Conservation (phyloP, 2,888 invertebrate species). For the Molorchus minor region DNA sequence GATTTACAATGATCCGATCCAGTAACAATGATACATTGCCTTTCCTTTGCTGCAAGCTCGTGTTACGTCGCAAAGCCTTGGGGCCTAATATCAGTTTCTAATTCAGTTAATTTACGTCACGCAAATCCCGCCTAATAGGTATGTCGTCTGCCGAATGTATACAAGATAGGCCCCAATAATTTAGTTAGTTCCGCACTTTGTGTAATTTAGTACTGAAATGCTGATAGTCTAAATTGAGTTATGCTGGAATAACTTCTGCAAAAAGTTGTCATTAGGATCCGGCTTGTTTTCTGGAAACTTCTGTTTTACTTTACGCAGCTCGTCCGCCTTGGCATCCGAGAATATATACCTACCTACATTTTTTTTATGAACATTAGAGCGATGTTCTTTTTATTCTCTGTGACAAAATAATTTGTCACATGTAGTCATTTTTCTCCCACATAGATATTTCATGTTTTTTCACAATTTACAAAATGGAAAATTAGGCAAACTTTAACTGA, state of each 20-base stretch:
- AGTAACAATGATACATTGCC: not conserved
- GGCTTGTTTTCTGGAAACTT: not conserved
- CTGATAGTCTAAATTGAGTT: not conserved
- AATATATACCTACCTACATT: not conserved
- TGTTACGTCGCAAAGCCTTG: not conserved
- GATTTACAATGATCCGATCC: too few species aligned
- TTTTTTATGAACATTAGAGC: not conserved
- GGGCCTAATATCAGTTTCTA: conserved; percentile 1
- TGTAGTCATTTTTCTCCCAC: not conserved
- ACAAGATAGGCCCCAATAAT: not conserved
- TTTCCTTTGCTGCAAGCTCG: not conserved
- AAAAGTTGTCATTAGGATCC: not conserved
- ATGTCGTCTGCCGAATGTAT: not conserved
- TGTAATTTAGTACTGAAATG: not conserved
- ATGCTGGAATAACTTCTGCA: not conserved
- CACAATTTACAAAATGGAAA: not conserved
- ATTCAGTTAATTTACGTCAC: not conserved
- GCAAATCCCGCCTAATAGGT: conserved; percentile 3
- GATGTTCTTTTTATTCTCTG: not conserved
- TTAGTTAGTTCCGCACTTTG: not conserved
- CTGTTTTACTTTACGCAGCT: not conserved
- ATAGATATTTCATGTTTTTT: not conserved
- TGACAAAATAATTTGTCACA: not conserved
- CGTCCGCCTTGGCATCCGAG: not conserved
- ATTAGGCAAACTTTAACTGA: too few species aligned